These are phyloP conservation scores for Pomacea maculata DNA, from an alignment of 1,140 invertebrate species.

Conservation along the genomic window DNA sequence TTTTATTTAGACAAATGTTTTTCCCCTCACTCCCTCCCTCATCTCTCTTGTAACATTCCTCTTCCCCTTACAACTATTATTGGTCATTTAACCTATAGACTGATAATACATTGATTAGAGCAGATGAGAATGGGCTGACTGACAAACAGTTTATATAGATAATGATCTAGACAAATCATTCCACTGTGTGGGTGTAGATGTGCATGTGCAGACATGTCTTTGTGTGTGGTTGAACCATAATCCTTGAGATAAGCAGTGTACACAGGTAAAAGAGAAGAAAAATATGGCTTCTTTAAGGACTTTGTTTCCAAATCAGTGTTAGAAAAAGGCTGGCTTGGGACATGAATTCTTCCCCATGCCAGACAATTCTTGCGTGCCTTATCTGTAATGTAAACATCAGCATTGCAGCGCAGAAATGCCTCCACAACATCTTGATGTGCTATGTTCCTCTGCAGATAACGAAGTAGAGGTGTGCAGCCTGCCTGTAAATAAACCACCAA, in stretches of 20 bases:
- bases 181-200: no score
- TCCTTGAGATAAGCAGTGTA: not conserved
- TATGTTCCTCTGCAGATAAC: constrained; percentile 28
- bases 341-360: no score
- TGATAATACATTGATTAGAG: no score
- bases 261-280: not conserved
- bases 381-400: constrained; percentile 43
- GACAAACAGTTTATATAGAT: no score
- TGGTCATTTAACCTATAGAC: no score
- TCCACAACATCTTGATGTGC: constrained; percentile 41
- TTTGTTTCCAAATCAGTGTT: not conserved
- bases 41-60: no score
- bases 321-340: not conserved
- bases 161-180: no score
- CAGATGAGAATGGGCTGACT: no score
- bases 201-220: no score
- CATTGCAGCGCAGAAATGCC: constrained; percentile 48
- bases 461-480: constrained; percentile 41
- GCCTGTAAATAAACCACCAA: constrained; percentile 30
- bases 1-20: no score
- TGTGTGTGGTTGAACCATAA: not conserved
- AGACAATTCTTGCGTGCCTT: constrained; percentile 31
- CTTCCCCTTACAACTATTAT: no score
- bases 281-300: not conserved
- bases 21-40: no score